A percentile compares a stretch with the other conserved stretches of the same genome.
Conservation (phyloP, 2,113 vertebrate species). For the Ardeotis arabs region DNA sequence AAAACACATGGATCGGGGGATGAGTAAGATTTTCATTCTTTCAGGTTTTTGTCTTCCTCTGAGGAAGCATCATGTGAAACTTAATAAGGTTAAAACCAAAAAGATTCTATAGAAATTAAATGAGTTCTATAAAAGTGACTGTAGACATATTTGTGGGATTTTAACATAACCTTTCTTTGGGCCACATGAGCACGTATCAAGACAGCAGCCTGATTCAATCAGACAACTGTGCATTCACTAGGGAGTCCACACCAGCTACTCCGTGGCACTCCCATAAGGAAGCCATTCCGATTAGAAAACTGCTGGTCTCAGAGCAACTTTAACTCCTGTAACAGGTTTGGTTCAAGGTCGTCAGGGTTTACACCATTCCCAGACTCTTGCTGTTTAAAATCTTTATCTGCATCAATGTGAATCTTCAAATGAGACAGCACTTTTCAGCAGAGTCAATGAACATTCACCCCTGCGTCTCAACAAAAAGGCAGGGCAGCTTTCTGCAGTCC, state of each 20-base stretch:
- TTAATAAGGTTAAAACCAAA: background rate
- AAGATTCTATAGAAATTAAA: background rate
- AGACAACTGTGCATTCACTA: background rate
- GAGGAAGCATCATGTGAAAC: background rate
- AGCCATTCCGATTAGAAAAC: background rate
- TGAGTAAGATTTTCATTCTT: background rate
- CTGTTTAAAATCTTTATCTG: background rate
- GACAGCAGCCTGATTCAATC: background rate
- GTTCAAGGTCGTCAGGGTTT: background rate
- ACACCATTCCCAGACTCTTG: background rate
- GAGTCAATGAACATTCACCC: background rate
- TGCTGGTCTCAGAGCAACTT: background rate
- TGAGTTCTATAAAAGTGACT: background rate
- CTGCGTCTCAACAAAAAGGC: background rate
- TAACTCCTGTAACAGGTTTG: background rate
- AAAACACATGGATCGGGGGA: fast-evolving
- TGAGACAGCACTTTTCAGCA: background rate
- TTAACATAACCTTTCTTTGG: background rate
- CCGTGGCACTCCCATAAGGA: background rate
- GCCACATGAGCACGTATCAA: background rate
- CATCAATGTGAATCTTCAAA: background rate
- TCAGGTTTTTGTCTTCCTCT: background rate
- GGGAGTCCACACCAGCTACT: background rate
- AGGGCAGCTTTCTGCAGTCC: background rate
- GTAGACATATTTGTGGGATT: background rate